A percentile compares a stretch with the other conserved stretches of the same genome.
phyloP scores from a whole-genome alignment of 2,113 vertebrate genomes.

The Jaculus jaculus region DNA sequence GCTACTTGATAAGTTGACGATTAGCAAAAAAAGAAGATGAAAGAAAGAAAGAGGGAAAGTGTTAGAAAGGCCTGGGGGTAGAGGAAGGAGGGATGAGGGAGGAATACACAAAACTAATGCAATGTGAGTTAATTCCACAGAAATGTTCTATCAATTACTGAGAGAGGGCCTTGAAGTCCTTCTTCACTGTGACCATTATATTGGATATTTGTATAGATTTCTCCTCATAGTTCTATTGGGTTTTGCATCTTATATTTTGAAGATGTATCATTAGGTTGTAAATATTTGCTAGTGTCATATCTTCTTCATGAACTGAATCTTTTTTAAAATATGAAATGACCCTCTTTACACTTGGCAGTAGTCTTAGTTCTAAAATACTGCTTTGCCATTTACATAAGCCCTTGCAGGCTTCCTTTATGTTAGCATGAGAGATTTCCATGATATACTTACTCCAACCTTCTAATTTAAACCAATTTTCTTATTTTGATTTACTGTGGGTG shows the following conservation, averaged over 20 bases:
- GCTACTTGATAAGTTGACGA: no score
- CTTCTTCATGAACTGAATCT: neutral
- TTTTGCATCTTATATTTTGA: neutral
- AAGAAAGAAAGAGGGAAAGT: no score
- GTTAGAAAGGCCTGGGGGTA: no score
- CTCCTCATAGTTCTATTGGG: no score
- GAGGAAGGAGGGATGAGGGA: no score
- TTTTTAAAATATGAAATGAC: neutral
- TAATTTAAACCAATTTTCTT: neutral
- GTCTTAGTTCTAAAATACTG: neutral
- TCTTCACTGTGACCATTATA: no score
- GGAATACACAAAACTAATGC: no score
- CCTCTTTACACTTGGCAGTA: neutral
- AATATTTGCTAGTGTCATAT: neutral
- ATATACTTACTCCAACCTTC: neutral
- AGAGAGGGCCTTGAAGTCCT: no score
- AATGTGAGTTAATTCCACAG: no score
- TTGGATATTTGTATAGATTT: no score
- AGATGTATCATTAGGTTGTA: neutral
- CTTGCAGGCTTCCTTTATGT: neutral
- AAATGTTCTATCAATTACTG: no score
- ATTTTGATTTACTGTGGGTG: neutral
- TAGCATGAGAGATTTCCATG: neutral
- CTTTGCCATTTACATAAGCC: neutral
- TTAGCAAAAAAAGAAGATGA: no score